Evolutionary conservation across 2,888 invertebrate species (phyloP), one percentile per base, ranked within the genome.

Genomic region (Ochropleura plecta): DNA sequence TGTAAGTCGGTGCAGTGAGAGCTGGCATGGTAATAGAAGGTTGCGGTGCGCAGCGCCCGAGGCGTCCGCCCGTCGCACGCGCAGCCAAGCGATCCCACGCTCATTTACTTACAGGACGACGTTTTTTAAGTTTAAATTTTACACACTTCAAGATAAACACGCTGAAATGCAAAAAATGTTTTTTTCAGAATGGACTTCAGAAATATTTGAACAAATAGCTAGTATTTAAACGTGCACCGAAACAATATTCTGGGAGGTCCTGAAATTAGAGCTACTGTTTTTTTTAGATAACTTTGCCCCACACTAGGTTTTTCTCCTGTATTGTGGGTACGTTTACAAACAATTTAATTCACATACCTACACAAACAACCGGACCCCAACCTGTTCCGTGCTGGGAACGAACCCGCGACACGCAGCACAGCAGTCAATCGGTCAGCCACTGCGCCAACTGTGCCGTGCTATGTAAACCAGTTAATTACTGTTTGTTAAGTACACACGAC

Each of bases 71-170:
- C 76, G 90, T 83, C 87, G 90, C 92, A 86, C 88, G 91, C 88
- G 90, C 92, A 91, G 82, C 60, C 62, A 74, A 74, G 73, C 81
- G 83, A 85, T 95, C 94, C 93, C 94, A 95, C 94, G 94, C 90
- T 92, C 78, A 79, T 89, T 87, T 81, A 76, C 75, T n/a, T 89
- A 94, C 87, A 94, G 93, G 89, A 3, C 90, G 94, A 53, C 72
- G 53, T 67, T 1, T 55, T 63, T 76, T 49, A 57, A 9, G 30
- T 53, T 71, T 42, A 30, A 30, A 30, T 30, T 16, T 57, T 7
- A 57, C 57, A 30, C 10, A 14, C 44, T 18, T 51, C 14, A 10
- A 9, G 16, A 53, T n/a, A 8, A 49, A 49, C 20, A 30, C 9
- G 18, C 12, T 20, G 16, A 30, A 14, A 20, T 20, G 14, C 12